These are phyloP conservation scores for Halictus quadricinctus DNA, from an alignment of 2,888 invertebrate genomes.

Conservation along the genomic window DNA sequence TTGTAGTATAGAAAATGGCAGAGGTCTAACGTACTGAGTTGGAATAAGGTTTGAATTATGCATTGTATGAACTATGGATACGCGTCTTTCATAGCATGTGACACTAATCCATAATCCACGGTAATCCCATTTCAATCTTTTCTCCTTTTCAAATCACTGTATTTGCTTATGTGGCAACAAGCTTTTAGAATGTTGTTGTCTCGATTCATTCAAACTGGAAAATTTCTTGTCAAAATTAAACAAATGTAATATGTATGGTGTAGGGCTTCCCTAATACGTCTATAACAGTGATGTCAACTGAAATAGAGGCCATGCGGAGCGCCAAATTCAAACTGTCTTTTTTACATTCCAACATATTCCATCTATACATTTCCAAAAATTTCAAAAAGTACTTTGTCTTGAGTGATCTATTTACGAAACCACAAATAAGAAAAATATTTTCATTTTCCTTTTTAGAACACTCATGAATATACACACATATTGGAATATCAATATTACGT, in stretches of 20 bases:
- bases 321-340: no score
- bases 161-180: background rate
- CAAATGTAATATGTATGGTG: background rate
- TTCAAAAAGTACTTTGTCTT: no score
- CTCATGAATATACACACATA: no score
- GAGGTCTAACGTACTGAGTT: background rate
- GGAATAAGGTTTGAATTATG: conserved; percentile 1
- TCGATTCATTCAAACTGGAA: background rate
- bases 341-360: no score
- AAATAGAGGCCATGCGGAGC: no score
- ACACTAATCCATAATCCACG: conserved; percentile 1
- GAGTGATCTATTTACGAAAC: no score
- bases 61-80: conserved; percentile 5
- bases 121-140: conserved; percentile 1
- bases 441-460: no score
- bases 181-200: background rate
- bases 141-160: background rate
- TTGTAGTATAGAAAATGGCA: conserved; percentile 5
- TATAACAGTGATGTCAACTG: no score
- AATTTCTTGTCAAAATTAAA: background rate
- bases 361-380: no score
- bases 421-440: no score
- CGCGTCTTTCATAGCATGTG: conserved; percentile 1
- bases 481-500: no score
- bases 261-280: no score